Evolutionary conservation across 1,140 invertebrate genomes (phyloP), one percentile per base, ranked within the genome.

Genomic region (Lordiphosa collinella): DNA sequence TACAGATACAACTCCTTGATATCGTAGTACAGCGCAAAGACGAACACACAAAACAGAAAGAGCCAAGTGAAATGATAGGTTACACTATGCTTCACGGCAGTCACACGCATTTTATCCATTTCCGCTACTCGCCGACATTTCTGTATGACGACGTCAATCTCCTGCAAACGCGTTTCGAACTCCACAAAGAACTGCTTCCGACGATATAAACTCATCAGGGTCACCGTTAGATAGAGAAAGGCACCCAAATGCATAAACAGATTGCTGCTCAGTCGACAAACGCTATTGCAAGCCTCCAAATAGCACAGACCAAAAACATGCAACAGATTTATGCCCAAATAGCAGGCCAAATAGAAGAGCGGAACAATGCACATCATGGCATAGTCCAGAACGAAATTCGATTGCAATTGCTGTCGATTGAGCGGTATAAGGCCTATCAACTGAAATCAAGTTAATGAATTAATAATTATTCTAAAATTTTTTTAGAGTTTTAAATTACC

Each of bases 121-220:
- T 84, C 82, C 8, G 72, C 76, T 11, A 88, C 34, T 0, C 48
- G 44, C 6, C 60, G 65, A 13, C 86, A 88, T 12, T 76, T 73
- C 3, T 37, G 38, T 1, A 80, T 68, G 16, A 69, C 41, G 0
- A 47, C 65, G 57, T 88, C 86, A 11, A 88, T 88, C 41, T 70
- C 82, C 10, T 49, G 34, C 5, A 88, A 14, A n/a, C 60, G 63
- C 12, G 62, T 34, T n/a, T 84, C 63, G 35, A 88, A 88, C 12
- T 80, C 74, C 16, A 65, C 32, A 10, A 88, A 88, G 43, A 88
- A 88, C 2, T 67, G 50, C 40, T 88, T 88, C 4, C 86, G 78
- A 0, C 86, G 80, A 40, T 75, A 82, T 1, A 88, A 18, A 18
- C 74, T 86, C 47, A 88, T 35, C 13, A 79, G 11, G 2, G 60